These are phyloP conservation scores for Acrobasis repandana DNA, from an alignment of 2,888 invertebrate species.

Conservation along the genomic window DNA sequence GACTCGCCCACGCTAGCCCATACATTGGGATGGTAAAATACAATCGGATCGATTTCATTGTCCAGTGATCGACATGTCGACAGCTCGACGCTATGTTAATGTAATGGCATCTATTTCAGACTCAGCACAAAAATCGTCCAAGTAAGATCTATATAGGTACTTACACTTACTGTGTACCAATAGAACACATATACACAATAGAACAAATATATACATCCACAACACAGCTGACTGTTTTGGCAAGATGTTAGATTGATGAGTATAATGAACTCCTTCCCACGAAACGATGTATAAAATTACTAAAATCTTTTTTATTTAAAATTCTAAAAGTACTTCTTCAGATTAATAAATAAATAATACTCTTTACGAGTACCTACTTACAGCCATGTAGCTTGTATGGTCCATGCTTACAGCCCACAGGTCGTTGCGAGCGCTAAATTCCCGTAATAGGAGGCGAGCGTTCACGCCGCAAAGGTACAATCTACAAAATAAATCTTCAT, in stretches of 20 bases:
- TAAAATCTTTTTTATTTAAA: background rate
- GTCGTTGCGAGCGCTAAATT: background rate
- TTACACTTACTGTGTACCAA: too few relatives aligned
- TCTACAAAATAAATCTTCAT: constrained; percentile 23
- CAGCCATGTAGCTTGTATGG: too few relatives aligned
- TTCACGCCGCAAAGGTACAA: constrained; percentile 17
- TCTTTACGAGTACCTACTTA: background rate
- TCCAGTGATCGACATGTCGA: constrained; percentile 7
- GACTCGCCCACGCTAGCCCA: background rate
- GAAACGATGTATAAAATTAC: background rate
- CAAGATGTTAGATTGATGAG: too few relatives aligned
- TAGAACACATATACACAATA: too few relatives aligned
- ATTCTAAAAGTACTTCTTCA: background rate
- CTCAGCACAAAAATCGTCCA: background rate
- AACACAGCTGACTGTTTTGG: too few relatives aligned
- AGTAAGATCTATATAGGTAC: too few relatives aligned
- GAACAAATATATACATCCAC: too few relatives aligned
- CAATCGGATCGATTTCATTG: constrained; percentile 11
- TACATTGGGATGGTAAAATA: constrained; percentile 6
- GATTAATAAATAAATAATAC: constrained; percentile 14
- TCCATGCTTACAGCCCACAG: background rate
- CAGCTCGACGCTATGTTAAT: constrained; percentile 4
- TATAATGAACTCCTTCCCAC: too few relatives aligned
- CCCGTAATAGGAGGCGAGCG: constrained; percentile 9
- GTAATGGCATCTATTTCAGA: constrained; percentile 11